These are phyloP conservation scores for Physeter macrocephalus DNA, from an alignment of 2,113 vertebrate species.

Conservation along the genomic window DNA sequence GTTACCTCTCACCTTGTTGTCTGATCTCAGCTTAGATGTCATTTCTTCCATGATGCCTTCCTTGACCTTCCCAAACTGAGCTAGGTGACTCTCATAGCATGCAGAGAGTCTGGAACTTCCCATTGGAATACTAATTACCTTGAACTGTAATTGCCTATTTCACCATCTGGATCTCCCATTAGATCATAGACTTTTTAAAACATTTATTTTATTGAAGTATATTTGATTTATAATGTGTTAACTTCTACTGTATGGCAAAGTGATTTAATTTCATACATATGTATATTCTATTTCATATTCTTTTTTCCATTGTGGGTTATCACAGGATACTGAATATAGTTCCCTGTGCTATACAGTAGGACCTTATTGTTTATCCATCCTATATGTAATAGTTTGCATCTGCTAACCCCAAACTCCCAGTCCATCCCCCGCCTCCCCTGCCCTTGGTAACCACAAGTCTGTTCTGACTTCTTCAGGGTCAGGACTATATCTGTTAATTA, in stretches of 20 bases:
- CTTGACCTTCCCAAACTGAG: not conserved
- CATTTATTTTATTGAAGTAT: not conserved
- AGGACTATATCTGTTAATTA: not conserved
- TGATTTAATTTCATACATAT: not conserved
- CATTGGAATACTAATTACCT: not conserved
- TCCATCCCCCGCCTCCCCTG: not conserved
- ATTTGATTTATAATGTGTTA: not conserved
- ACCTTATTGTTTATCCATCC: not conserved
- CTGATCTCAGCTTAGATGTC: not conserved
- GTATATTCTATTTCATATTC: not conserved
- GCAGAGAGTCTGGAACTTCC: not conserved
- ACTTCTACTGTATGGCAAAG: not conserved
- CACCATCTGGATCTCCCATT: not conserved
- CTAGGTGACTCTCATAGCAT: not conserved
- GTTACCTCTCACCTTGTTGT: not conserved
- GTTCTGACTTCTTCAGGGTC: not conserved
- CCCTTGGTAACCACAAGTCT: not conserved
- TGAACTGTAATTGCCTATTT: not conserved
- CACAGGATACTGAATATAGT: not conserved
- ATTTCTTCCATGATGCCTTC: not conserved
- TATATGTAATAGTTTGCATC: not conserved
- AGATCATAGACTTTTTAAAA: not conserved
- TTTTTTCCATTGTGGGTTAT: not conserved
- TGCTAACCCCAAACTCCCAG: not conserved
- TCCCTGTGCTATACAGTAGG: not conserved